phyloP scores from a whole-genome alignment of 2,888 invertebrate genomes.

The Latrodectus hesperus region DNA sequence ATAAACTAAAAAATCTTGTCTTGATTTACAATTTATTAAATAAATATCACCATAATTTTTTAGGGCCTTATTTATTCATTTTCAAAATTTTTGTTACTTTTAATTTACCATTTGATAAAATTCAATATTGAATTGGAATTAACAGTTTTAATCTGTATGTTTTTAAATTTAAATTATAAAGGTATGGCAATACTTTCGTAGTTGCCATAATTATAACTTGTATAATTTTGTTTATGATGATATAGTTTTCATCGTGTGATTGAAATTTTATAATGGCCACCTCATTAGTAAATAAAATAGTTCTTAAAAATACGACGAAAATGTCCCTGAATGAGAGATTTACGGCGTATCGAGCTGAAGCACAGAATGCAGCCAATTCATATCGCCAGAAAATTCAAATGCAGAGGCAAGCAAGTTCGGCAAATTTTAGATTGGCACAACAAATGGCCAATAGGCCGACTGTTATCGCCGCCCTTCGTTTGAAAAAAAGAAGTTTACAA shows the following conservation, averaged over 20 bases:
- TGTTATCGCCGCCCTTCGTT: constrained; percentile 75
- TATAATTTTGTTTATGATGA: not conserved
- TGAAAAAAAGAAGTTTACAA: constrained; percentile 73
- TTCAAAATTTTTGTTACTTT: too few species aligned
- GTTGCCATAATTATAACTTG: not conserved
- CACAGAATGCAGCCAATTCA: constrained; percentile 36
- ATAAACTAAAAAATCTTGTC: too few species aligned
- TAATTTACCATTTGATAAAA: too few species aligned
- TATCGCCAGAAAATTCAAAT: constrained; percentile 70
- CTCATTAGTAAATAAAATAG: constrained; percentile 73
- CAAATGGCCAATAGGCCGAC: constrained; percentile 78
- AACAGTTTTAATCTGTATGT: too few species aligned
- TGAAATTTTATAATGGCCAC: constrained; percentile 37
- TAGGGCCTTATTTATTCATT: too few species aligned
- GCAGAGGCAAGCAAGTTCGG: constrained; percentile 73
- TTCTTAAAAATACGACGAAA: constrained; percentile 76
- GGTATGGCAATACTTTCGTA: not conserved
- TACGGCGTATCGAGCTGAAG: constrained; percentile 55
- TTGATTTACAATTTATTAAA: too few species aligned
- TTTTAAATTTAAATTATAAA: not conserved
- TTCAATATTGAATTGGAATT: too few species aligned
- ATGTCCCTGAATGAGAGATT: constrained; percentile 76
- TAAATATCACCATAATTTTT: too few species aligned
- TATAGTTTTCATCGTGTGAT: not conserved
- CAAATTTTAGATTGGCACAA: constrained; percentile 76